These are phyloP conservation scores for Aporophyla nigra DNA, from an alignment of 2,888 invertebrate species.

Conservation along the genomic window DNA sequence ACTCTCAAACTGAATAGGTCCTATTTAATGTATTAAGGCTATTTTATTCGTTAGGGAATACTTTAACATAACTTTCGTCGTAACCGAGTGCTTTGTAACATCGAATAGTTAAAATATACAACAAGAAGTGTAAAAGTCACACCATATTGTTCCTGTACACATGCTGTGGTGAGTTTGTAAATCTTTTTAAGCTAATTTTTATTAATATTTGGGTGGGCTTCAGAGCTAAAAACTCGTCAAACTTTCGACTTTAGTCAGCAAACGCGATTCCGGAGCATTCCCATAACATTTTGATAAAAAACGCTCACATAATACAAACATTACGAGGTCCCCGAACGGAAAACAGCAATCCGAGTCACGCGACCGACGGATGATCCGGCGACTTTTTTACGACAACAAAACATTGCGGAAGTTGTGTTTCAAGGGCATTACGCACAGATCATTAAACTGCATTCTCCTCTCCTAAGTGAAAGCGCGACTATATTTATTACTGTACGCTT, in stretches of 20 bases:
- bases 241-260: not conserved
- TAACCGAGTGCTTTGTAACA: not conserved
- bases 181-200: not conserved
- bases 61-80: not conserved
- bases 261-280: constrained; percentile 4
- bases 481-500: constrained; percentile 87
- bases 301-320: constrained; percentile 64
- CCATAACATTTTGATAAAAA: constrained; percentile 53
- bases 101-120: not conserved
- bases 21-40: not conserved
- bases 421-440: constrained; percentile 87
- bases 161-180: not conserved
- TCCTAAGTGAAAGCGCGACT: constrained; percentile 80
- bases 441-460: constrained; percentile 85
- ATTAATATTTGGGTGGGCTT: not conserved
- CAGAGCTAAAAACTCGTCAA: not conserved
- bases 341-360: constrained; percentile 74
- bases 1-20: not conserved
- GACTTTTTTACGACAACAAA: constrained; percentile 87
- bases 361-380: constrained; percentile 69
- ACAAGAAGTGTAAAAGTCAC: not conserved
- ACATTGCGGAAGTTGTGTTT: constrained; percentile 87
- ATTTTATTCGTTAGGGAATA: not conserved
- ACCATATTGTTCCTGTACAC: not conserved
- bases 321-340: constrained; percentile 70